A percentile compares a stretch with the other conserved stretches of the same genome.
These are phyloP conservation scores for Paraplagusia blochii DNA, from an alignment of 2,113 vertebrate species.

Conservation along the genomic window DNA sequence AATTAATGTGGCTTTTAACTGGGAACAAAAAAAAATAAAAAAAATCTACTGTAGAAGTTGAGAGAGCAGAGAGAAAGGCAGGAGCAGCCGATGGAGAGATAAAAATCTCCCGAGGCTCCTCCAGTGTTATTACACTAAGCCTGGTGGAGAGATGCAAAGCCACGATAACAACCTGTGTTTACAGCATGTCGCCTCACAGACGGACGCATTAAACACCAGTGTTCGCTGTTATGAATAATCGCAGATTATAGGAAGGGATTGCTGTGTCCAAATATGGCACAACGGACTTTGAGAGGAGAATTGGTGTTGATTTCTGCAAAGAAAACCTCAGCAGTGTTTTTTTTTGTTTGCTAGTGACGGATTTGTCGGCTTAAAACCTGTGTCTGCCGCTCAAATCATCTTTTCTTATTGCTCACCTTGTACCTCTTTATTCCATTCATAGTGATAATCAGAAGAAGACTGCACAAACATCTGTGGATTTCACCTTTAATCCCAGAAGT, in stretches of 20 bases:
- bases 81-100: slow-evolving; percentile 42
- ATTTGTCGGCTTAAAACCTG: slow-evolving; percentile 7
- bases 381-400: too few species aligned
- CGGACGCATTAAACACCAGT: not conserved
- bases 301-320: slow-evolving; percentile 16
- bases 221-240: slow-evolving; percentile 50
- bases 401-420: too few species aligned
- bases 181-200: slow-evolving; percentile 1
- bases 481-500: too few species aligned
- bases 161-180: slow-evolving; percentile 54
- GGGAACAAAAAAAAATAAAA: not conserved
- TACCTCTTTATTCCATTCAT: slow-evolving; percentile 34
- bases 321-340: not conserved
- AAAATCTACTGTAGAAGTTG: slow-evolving; percentile 6
- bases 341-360: slow-evolving; percentile 2
- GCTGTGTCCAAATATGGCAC: not conserved
- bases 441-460: slow-evolving; percentile 49
- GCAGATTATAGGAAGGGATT: slow-evolving; percentile 4
- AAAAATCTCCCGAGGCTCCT: slow-evolving; percentile 30
- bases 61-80: slow-evolving; percentile 7
- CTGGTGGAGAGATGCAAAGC: slow-evolving; percentile 33
- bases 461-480: slow-evolving; percentile 37
- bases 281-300: slow-evolving; percentile 1
- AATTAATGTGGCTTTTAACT: too few species aligned
- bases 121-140: slow-evolving; percentile 40